phyloP scores from a whole-genome alignment of 2,888 invertebrate species.

The Idaea dimidiata region DNA sequence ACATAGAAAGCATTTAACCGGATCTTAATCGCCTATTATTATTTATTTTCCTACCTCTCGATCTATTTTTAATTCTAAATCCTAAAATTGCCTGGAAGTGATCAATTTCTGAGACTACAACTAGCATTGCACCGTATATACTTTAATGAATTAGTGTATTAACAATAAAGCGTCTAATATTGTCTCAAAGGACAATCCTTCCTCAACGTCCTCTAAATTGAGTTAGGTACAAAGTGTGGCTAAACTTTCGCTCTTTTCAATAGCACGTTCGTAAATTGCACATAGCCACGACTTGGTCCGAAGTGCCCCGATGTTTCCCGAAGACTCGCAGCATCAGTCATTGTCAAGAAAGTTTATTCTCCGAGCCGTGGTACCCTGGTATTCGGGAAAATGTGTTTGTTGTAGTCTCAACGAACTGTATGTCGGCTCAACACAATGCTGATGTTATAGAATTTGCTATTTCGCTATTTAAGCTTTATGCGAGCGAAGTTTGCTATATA shows the following conservation, averaged over 20 bases:
- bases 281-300: conserved; percentile 42
- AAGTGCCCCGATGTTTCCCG: conserved; percentile 35
- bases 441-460: neutral
- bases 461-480: neutral
- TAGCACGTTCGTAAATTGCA: conserved; percentile 59
- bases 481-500: conserved; percentile 28
- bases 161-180: neutral
- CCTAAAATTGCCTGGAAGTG: too few species aligned
- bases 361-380: conserved; percentile 39
- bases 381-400: conserved; percentile 59
- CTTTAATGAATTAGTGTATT: too few species aligned
- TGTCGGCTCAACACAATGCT: neutral
- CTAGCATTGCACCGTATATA: too few species aligned
- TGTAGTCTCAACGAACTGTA: conserved; percentile 43
- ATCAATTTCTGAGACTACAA: too few species aligned
- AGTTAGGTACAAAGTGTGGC: conserved; percentile 51
- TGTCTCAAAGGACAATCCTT: neutral
- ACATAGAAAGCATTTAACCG: too few species aligned
- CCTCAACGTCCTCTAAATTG: conserved; percentile 54
- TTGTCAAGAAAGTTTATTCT: conserved; percentile 71
- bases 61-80: too few species aligned
- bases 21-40: too few species aligned
- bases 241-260: conserved; percentile 52
- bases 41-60: too few species aligned
- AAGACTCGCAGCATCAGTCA: conserved; percentile 55